Conservation (phyloP, 2,888 invertebrate species). For the Cinara cedri region DNA sequence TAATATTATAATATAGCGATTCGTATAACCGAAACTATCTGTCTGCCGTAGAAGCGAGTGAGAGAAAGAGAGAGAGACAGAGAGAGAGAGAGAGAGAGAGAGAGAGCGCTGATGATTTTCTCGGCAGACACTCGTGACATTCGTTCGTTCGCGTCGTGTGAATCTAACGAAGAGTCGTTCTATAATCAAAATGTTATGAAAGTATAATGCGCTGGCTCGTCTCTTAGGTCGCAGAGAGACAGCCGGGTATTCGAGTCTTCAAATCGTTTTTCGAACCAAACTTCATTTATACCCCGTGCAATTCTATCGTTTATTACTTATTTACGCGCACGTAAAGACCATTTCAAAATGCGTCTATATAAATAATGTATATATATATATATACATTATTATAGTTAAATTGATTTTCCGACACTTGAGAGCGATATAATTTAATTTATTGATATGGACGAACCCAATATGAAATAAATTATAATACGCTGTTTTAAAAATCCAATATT, state of each 20-base stretch:
- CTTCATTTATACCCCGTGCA: no score
- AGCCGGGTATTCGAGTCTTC: slow-evolving; percentile 8
- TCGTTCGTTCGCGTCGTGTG: slow-evolving; percentile 7
- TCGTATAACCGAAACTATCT: slow-evolving; percentile 8
- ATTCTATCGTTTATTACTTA: no score
- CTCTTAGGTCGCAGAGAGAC: not conserved
- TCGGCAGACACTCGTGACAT: not conserved
- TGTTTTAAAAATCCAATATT: no score
- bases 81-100: not conserved
- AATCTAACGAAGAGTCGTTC: slow-evolving; percentile 23
- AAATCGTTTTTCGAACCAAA: not conserved
- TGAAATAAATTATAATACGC: no score
- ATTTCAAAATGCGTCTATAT: no score
- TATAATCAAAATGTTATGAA: slow-evolving; percentile 19
- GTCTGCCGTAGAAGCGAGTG: not conserved
- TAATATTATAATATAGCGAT: not conserved
- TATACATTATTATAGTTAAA: no score
- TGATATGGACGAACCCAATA: no score
- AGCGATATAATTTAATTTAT: no score
- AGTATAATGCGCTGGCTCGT: slow-evolving; percentile 7
- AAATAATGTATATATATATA: no score
- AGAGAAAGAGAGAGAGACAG: not conserved
- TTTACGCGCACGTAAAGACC: no score
- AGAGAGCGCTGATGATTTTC: not conserved
- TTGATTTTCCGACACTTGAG: no score